Conservation (phyloP, 2,797 vertebrate genomes). For the Spinus pinus region DNA sequence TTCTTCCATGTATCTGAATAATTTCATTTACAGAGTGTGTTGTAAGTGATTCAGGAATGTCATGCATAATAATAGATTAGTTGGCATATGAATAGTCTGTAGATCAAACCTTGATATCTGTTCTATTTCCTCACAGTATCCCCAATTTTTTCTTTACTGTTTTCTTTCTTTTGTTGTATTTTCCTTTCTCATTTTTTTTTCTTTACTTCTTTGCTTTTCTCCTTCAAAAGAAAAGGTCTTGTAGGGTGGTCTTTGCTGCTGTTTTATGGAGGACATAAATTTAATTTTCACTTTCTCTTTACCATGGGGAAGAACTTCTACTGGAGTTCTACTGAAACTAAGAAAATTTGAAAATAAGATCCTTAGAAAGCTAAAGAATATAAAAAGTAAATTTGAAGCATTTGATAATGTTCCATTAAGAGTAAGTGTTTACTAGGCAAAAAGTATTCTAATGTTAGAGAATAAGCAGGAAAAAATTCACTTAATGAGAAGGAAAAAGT, state of each 20-base stretch:
- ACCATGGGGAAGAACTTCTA: not conserved
- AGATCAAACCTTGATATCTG: not conserved
- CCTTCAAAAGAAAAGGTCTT: not conserved
- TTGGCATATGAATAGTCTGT: not conserved
- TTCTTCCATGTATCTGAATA: not conserved
- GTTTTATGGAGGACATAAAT: not conserved
- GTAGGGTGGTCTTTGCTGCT: not conserved
- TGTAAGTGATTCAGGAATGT: not conserved
- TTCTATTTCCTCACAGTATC: not conserved
- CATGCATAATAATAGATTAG: not conserved
- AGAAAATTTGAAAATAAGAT: not conserved
- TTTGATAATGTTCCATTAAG: not conserved
- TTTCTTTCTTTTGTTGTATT: not conserved
- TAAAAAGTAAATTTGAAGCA: not conserved
- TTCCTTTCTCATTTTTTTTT: not conserved
- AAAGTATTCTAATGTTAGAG: not conserved
- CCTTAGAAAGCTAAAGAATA: not conserved
- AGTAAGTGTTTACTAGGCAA: not conserved
- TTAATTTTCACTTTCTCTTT: not conserved
- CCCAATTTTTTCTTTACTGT: not conserved
- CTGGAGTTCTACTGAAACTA: not conserved
- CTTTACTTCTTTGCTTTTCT: not conserved
- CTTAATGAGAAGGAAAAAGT: not conserved
- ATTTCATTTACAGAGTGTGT: not conserved
- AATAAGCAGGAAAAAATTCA: not conserved